Conservation (phyloP, 2,888 invertebrate genomes). For the Entomobrya proxima region DNA sequence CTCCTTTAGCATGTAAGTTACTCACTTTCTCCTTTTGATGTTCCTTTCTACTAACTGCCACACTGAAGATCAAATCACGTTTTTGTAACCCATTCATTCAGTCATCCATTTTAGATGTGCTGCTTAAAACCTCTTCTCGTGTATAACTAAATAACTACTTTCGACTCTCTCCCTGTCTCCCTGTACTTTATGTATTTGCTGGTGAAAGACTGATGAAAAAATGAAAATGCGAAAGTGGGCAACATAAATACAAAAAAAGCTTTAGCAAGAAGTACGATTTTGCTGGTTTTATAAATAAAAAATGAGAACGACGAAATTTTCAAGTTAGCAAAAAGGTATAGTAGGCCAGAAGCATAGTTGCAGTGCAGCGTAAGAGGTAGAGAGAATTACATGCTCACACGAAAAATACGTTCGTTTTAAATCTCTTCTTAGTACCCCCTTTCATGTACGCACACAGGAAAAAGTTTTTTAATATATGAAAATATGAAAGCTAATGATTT, state of each 20-base stretch:
- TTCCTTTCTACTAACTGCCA: constrained; percentile 41
- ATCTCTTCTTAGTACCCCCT: not conserved
- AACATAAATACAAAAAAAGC: not conserved
- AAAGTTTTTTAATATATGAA: not conserved
- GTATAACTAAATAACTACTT: constrained; percentile 13
- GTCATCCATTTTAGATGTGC: constrained; percentile 47
- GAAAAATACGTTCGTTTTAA: not conserved
- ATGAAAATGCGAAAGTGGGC: constrained; percentile 36
- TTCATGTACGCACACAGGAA: not conserved
- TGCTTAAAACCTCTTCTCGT: not conserved
- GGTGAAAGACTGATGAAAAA: constrained; percentile 7
- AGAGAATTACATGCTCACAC: not conserved
- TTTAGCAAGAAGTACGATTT: not conserved
- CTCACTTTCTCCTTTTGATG: constrained; percentile 33
- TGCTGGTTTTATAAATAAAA: not conserved
- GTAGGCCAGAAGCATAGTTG: not conserved
- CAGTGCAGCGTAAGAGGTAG: not conserved
- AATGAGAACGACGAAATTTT: not conserved
- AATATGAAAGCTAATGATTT: constrained; percentile 4
- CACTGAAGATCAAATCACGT: constrained; percentile 56
- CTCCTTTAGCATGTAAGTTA: not conserved
- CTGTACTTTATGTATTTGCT: not conserved
- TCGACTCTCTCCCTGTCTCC: not conserved
- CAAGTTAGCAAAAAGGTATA: not conserved
- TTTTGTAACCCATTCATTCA: constrained; percentile 45